phyloP scores from a whole-genome alignment of 1,140 invertebrate genomes.

The Heliothis subflexa region DNA sequence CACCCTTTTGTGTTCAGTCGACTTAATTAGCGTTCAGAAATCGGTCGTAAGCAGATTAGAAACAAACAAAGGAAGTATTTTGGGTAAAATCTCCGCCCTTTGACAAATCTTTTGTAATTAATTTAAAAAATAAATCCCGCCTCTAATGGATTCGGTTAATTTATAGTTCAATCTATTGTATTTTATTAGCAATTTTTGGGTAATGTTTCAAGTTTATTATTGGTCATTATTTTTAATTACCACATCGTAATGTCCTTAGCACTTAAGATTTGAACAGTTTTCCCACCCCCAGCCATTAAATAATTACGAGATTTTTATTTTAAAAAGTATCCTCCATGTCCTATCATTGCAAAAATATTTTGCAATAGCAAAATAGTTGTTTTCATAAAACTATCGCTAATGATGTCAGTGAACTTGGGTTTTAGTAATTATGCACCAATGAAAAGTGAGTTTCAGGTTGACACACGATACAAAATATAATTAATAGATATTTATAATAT shows the following conservation, averaged over 20 bases:
- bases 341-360: neutral
- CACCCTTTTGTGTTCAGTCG: conserved; percentile 31
- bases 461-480: too few species aligned
- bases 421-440: neutral
- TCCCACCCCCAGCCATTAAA: too few species aligned
- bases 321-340: neutral
- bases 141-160: conserved; percentile 13
- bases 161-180: conserved; percentile 42
- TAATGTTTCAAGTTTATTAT: conserved; percentile 18
- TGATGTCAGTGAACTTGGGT: neutral
- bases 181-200: conserved; percentile 8
- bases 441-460: too few species aligned
- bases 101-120: conserved; percentile 44
- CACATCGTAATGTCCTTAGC: neutral
- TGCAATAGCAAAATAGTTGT: too few species aligned
- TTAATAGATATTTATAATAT: too few species aligned
- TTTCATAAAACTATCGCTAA: too few species aligned
- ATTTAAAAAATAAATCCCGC: conserved; percentile 37
- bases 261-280: too few species aligned
- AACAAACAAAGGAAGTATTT: conserved; percentile 45
- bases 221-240: conserved; percentile 3
- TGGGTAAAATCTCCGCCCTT: neutral
- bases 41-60: conserved; percentile 41
- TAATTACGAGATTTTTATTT: neutral
- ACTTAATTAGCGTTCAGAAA: conserved; percentile 42